Evolutionary conservation across 53 echinoderm and acorn worm species (phyloP), one percentile per base, ranked within the genome.

Genomic region (Astropecten irregularis): DNA sequence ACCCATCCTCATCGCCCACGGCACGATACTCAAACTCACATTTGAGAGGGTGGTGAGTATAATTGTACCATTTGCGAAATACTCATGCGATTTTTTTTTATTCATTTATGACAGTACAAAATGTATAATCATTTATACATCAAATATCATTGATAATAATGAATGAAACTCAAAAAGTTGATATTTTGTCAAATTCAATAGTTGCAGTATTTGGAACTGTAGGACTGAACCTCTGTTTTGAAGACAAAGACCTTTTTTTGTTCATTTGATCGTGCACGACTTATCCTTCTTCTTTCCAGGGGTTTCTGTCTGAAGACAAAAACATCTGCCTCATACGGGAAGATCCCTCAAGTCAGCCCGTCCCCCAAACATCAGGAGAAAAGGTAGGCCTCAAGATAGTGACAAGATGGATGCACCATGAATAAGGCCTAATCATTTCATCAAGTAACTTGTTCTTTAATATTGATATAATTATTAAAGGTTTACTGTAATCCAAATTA

Each of bases 1-100:
- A 14, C 85, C 84, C 2, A 56, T 96, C 35, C 53, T 91, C 76
- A 52, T 96, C 20, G 89, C 86, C 49, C 90, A 96, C 47, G 96
- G 96, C 25, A 69, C 85, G 25, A 83, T 83, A 44, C 74, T 96
- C 29, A 96, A 89, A 82, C 87, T 87, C 56, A 89, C 89, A 13
- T 96, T 96, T 82, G 93, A 96, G 82, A 77, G 72, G 68, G 36
- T 96, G 69, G 96, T 96, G 77, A 93, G 93, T 93, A 22, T 23
- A 32, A 16, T n/a, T n/a, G n/a, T n/a, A n/a, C n/a, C n/a, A n/a
- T n/a, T n/a, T n/a, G n/a, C n/a, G 64, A 2, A 9, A 25, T 25
- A n/a, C 4, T 23, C 23, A 11, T n/a, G 49, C 20, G 8, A n/a
- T 27, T n/a, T 9, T 66, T 5, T 66, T 9, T 66, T 30, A 9